A percentile compares a stretch with the other conserved stretches of the same genome.
phyloP scores from a whole-genome alignment of 23 tunicate genomes.

The Corella eumyota region DNA sequence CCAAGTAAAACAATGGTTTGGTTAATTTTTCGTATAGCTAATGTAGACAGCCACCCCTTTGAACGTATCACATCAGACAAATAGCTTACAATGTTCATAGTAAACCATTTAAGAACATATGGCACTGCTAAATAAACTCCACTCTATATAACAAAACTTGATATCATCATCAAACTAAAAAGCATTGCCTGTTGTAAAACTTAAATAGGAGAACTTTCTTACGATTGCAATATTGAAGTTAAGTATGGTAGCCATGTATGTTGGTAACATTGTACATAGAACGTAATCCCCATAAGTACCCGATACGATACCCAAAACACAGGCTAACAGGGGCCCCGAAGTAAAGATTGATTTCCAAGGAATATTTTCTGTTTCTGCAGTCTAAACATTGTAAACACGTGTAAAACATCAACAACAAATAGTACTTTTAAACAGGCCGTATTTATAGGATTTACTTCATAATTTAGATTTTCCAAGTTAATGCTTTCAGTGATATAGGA shows the following conservation, averaged over 20 bases:
- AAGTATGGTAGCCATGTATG: conserved; percentile 26
- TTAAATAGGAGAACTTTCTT: background rate
- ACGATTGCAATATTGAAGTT: conserved; percentile 23
- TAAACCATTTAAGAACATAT: conserved; percentile 1
- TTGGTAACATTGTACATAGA: conserved; percentile 36
- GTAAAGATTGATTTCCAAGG: conserved; percentile 40
- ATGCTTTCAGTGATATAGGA: conserved; percentile 1
- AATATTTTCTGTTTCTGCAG: background rate
- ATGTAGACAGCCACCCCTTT: background rate
- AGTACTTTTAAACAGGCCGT: no score
- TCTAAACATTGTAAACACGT: background rate
- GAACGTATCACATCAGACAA: background rate
- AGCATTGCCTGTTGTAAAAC: no score
- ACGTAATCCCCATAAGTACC: conserved; percentile 39
- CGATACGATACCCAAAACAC: conserved; percentile 14
- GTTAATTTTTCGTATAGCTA: conserved; percentile 9
- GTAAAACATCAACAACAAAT: background rate
- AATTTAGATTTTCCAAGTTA: background rate
- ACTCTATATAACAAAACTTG: background rate
- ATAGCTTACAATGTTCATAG: background rate
- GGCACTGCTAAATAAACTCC: conserved; percentile 9
- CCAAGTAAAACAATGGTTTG: conserved; percentile 9
- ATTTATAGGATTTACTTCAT: background rate
- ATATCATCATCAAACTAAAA: no score
- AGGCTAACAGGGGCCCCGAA: conserved; percentile 36